phyloP scores from a whole-genome alignment of 2,888 invertebrate genomes.

The Acrobasis suavella region DNA sequence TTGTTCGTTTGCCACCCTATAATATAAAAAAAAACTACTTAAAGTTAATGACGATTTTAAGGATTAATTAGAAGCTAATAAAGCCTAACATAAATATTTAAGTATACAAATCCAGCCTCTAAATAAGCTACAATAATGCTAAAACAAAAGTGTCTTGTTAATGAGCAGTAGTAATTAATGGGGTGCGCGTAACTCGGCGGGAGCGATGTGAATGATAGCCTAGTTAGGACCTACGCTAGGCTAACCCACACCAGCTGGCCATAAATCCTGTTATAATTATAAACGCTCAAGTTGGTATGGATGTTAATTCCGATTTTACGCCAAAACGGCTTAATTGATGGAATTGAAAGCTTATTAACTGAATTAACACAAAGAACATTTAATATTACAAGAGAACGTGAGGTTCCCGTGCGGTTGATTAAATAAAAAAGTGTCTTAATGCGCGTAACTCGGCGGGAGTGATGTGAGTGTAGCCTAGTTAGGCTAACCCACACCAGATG shows the following conservation, averaged over 20 bases:
- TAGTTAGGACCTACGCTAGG: slow-evolving; percentile 39
- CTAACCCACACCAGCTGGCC: slow-evolving; percentile 30
- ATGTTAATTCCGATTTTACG: too few species aligned
- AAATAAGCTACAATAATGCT: slow-evolving; percentile 16
- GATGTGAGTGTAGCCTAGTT: slow-evolving; percentile 64
- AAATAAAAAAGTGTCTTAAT: slow-evolving; percentile 41
- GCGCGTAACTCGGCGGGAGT: slow-evolving; percentile 48
- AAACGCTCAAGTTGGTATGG: too few species aligned
- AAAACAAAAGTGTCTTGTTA: slow-evolving; percentile 44
- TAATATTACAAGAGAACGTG: too few species aligned
- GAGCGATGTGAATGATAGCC: slow-evolving; percentile 62
- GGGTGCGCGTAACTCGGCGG: slow-evolving; percentile 55
- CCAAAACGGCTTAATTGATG: too few species aligned
- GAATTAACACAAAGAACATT: too few species aligned
- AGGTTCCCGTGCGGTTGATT: too few species aligned
- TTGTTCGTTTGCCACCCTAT: too few species aligned
- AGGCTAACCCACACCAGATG: slow-evolving; percentile 31
- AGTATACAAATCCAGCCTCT: not conserved
- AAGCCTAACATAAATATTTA: not conserved
- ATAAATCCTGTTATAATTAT: not conserved
- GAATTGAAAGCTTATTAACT: too few species aligned
- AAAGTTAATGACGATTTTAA: too few species aligned
- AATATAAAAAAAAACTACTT: too few species aligned
- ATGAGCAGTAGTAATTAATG: slow-evolving; percentile 66
- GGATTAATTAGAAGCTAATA: not conserved